Evolutionary conservation across 2,888 invertebrate genomes (phyloP), one percentile per base, ranked within the genome.

Genomic region (Synanthedon tipuliformis): DNA sequence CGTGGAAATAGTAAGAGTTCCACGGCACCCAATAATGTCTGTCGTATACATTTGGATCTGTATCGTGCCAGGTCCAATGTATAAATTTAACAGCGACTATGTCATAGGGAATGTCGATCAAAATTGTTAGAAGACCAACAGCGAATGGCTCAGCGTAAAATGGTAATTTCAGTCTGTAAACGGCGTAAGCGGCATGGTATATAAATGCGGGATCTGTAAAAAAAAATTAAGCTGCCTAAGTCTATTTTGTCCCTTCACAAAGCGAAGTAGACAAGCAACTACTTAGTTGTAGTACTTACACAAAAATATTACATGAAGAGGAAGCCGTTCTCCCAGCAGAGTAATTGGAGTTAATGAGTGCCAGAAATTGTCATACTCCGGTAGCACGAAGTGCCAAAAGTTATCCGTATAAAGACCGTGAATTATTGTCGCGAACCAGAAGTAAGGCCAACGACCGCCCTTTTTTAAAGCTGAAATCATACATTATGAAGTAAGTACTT

Each of bases 31-130:
- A 93, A 75, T 94, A 94, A 73, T 92, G 91, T 48, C 94, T 88
- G 70, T 94, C 94, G 58, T 71, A 80, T 74, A 92, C 88, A 63
- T 92, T 92, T 4, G 92, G 91, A 71, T 92, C 92, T 0, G 92
- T 92, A 66, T 92, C 92, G 62, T 95, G 94, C 95, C 95, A 95
- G 1, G 93, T 92, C 94, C 94, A 95, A 81, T 94, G 94, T 13
- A 94, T 78, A 69, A 92, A 92, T 72, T 93, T 93, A 11, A 94
- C 91, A 1, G 92, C 90, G 55, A 93, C 90, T 52, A 95, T 93
- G 68, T 95, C 94, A 69, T 93, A 94, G 0, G 95, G 94, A 50
- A 94, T 83, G 69, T 95, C 94, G 41, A 94, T 89, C 50, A 94
- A 81, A 0, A 94, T 92, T 0, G 91, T 90, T 5, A 90, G 81